Evolutionary conservation across 2,888 invertebrate genomes (phyloP), one percentile per base, ranked within the genome.

Genomic region (Xestia ashworthii): DNA sequence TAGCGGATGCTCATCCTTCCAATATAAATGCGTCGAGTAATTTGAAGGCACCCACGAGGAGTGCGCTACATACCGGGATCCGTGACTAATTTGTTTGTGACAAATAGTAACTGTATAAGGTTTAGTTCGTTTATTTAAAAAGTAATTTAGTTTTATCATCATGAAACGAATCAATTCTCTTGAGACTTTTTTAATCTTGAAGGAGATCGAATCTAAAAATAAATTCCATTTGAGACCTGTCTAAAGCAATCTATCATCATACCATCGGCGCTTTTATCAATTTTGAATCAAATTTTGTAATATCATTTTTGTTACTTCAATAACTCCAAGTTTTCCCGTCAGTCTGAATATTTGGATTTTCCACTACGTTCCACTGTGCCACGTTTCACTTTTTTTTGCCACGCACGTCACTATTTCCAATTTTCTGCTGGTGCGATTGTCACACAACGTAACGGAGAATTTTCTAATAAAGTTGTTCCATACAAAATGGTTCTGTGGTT

Each of bases 321-420:
- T 60, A 67, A 25, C 48, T 70, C 16, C 12, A 66, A 71, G 41
- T 50, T 69, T 46, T 73, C 58, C 58, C 70, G 16, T 46, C 62
- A 64, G 50, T 65, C 41, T 41, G 68, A 69, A 75, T 80, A 70
- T 81, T 74, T 69, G 38, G 53, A 80, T 78, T 77, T 84, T 65
- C 41, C 50, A 75, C 64, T 44, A 25, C 60, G 38, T 78, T 50
- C 19, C 16, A 53, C 25, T 19, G 71, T 75, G 69, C 50, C 58
- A 75, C 67, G 58, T 76, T 84, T 79, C 81, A 81, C 71, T 78
- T 87, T 89, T 89, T 91, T 92, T 89, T 88, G 48, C 11, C 44
- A 67, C 66, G 55, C 80, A 71, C 60, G 88, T 90, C 90, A 90
- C 89, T 89, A 89, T 90, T 92, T 90, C 89, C 90, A 92, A 92